Conservation (phyloP, 2,113 vertebrate genomes). For the Carlito syrichta region DNA sequence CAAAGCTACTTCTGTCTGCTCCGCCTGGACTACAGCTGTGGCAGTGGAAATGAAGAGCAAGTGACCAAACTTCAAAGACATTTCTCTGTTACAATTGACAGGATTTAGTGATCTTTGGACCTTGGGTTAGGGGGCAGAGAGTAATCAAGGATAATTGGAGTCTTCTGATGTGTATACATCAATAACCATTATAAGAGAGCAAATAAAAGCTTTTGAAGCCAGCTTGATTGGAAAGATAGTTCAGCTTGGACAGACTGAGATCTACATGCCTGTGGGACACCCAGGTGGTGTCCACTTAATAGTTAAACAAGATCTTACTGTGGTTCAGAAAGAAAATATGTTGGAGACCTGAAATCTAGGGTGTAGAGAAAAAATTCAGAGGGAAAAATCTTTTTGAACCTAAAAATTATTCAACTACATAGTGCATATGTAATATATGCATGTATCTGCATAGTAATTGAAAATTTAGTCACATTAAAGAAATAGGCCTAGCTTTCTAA, state of each 20-base stretch:
- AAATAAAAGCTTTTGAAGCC: neutral
- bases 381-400: neutral
- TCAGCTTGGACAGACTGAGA: neutral
- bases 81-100: neutral
- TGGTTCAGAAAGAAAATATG: neutral
- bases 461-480: neutral
- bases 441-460: neutral
- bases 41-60: neutral
- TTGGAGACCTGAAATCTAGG: neutral
- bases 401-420: neutral
- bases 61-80: neutral
- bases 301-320: neutral
- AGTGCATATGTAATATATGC: neutral
- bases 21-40: neutral
- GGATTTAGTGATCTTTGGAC: neutral
- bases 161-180: neutral
- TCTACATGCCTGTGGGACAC: neutral
- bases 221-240: neutral
- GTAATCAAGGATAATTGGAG: neutral
- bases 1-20: neutral
- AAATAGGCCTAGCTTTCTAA: neutral
- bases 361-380: neutral
- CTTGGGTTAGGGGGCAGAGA: neutral
- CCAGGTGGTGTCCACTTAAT: neutral
- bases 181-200: neutral